Base-by-base conservation (phyloP, 2,797 vertebrate species). In the Alca torda region DNA sequence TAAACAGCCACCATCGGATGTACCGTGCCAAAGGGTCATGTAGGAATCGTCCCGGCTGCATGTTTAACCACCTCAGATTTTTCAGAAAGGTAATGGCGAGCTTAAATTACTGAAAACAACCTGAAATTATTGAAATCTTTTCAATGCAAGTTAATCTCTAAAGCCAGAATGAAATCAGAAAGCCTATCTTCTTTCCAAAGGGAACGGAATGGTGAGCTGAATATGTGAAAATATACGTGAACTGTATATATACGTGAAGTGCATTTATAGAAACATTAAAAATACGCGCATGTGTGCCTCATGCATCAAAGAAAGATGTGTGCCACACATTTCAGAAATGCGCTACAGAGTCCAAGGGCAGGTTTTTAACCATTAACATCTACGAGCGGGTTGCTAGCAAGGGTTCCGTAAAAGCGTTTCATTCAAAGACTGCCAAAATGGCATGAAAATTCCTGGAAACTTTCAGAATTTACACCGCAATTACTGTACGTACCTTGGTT, bases 1-100 rank as follows among this genome's bases (percentile, higher is more conserved):
- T 94, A 97, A 98, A 97, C 94, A 97, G 95, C 68, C 48, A 83
- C 94, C 95, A 95, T 92, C 92, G 91, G 95, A 92, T 96, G 78
- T 76, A 73, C 35, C 80, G 57, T 69, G 79, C 90, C 82, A 91
- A 84, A 85, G 95, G 95, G 95, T 96, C 77, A 8, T 16, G 31
- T 25, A 56, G 94, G 95, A 75, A 87, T 95, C 82, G 92, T 59
- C 87, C 65, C 24, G 83, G 91, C 90, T 87, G 63, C 56, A 88
- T 82, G 83, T 94, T 95, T 90, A 90, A 96, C 39, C 86, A 95
- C 89, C 92, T 97, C 92, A 92, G 75, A 80, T 86, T 97, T 97
- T 87, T 78, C 90, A 93, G 69, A 89, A 87, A 95, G 79, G 45
- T 87, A 95, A 79, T 31, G 89, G 57, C 8, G 54, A 90, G 43